Conservation (phyloP, 2,888 invertebrate genomes). For the Ornithoptera alexandrae region DNA sequence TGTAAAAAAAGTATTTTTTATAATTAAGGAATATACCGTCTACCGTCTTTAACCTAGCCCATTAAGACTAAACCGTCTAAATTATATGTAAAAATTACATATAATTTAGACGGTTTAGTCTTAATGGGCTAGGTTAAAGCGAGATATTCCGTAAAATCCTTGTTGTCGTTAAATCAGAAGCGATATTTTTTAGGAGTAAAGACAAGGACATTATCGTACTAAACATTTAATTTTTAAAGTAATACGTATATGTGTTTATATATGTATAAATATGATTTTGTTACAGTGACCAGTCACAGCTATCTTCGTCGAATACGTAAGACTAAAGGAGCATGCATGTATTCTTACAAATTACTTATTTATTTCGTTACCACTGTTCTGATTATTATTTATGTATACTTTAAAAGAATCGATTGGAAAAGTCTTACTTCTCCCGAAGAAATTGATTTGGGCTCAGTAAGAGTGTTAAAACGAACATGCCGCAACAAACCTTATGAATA, state of each 20-base stretch:
- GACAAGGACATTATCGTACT: not conserved
- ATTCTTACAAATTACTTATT: conserved; percentile 33
- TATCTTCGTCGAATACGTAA: not conserved
- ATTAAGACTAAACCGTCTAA: no score
- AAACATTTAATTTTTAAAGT: not conserved
- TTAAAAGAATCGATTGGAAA: conserved; percentile 55
- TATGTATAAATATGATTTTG: not conserved
- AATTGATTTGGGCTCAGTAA: conserved; percentile 57
- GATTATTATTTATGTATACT: conserved; percentile 45
- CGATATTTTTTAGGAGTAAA: no score
- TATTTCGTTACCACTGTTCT: conserved; percentile 48
- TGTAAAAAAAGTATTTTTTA: not conserved
- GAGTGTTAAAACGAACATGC: conserved; percentile 38
- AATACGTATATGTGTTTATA: not conserved
- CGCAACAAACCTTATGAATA: conserved; percentile 33
- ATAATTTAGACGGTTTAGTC: no score
- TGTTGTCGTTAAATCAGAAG: no score
- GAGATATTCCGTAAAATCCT: no score
- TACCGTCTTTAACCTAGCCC: no score
- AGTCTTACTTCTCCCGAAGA: conserved; percentile 57
- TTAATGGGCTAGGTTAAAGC: no score
- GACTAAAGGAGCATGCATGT: not conserved
- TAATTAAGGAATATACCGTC: not conserved
- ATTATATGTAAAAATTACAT: no score
- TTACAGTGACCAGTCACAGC: not conserved